These are phyloP conservation scores for Cantharis flavilabris DNA, from an alignment of 2,888 invertebrate genomes.

Conservation along the genomic window DNA sequence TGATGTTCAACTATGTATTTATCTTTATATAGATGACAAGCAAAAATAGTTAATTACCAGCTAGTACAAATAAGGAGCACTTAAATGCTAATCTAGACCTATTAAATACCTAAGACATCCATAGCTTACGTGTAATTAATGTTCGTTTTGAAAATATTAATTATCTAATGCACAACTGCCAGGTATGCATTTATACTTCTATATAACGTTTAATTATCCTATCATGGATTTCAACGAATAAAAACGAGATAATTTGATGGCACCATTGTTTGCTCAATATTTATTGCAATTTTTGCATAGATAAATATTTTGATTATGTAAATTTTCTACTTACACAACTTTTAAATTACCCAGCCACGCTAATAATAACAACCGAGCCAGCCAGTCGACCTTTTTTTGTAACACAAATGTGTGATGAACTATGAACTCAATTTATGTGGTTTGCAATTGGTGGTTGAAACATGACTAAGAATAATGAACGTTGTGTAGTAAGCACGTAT, in stretches of 20 bases:
- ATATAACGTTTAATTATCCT: neutral
- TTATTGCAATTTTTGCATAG: neutral
- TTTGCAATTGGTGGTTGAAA: neutral
- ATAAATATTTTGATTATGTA: neutral
- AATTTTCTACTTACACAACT: neutral
- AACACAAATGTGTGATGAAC: neutral
- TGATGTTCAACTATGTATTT: conserved; percentile 7
- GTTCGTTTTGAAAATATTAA: conserved; percentile 2
- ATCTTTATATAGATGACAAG: conserved; percentile 13
- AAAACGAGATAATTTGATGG: neutral
- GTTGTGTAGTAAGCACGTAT: neutral
- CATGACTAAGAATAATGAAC: neutral
- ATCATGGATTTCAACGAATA: neutral
- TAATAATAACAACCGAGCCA: neutral
- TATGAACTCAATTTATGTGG: neutral
- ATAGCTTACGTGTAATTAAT: neutral
- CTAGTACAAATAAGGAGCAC: conserved; percentile 18
- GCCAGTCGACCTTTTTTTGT: neutral
- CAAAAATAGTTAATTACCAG: conserved; percentile 25
- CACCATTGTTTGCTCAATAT: neutral
- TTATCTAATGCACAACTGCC: neutral
- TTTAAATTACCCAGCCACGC: neutral
- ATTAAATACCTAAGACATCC: conserved; percentile 16
- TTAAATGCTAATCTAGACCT: conserved; percentile 15
- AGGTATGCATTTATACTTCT: neutral